Conservation (phyloP, 2,797 vertebrate genomes). For the Phoeniculus purpureus region DNA sequence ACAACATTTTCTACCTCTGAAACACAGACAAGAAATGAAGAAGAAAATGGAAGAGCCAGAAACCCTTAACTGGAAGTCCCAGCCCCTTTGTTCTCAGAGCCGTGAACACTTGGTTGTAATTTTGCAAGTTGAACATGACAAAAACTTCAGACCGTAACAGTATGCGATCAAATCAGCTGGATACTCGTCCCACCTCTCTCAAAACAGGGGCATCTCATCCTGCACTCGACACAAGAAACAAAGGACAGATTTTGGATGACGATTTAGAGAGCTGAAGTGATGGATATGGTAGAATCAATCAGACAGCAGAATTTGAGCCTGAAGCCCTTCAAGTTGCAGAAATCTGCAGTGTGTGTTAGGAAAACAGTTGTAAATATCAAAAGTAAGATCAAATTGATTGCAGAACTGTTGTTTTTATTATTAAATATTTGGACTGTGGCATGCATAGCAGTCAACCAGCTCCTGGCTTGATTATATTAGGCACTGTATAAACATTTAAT, state of each 20-base stretch:
- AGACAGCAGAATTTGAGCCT: not conserved
- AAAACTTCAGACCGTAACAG: not conserved
- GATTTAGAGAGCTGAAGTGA: not conserved
- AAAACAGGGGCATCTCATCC: not conserved
- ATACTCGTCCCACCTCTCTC: not conserved
- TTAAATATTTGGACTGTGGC: constrained; percentile 36
- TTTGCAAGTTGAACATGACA: no score
- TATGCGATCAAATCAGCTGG: not conserved
- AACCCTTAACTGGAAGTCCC: no score
- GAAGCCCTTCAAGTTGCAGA: not conserved
- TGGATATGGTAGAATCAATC: not conserved
- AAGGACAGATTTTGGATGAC: not conserved
- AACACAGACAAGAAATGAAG: no score
- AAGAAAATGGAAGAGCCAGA: no score
- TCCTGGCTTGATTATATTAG: constrained; percentile 1
- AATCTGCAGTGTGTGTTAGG: not conserved
- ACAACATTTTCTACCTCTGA: no score
- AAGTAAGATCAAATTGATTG: constrained; percentile 9
- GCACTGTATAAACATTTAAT: constrained; percentile 22
- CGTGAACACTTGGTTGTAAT: no score
- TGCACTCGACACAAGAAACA: not conserved
- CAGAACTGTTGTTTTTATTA: not conserved
- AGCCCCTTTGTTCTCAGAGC: no score
- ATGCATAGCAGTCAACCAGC: not conserved
- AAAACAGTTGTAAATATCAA: constrained; percentile 30